Percentiles rank a stretch among this genome's conserved stretches.
These are phyloP conservation scores for Anisognathus igniventris DNA, from an alignment of 2,797 vertebrate species.

Conservation along the genomic window DNA sequence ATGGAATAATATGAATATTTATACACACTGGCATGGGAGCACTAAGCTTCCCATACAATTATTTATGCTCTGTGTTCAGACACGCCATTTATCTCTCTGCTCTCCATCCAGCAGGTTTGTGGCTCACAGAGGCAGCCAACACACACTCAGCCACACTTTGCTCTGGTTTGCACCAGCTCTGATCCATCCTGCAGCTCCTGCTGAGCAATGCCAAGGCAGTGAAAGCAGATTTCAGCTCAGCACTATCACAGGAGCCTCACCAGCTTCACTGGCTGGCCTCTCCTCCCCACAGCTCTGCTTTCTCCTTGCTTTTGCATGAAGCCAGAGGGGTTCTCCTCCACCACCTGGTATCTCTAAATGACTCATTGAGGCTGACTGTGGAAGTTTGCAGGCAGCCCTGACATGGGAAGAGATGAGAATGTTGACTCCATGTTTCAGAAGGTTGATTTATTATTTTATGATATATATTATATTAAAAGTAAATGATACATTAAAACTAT, in stretches of 20 bases:
- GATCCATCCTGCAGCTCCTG: background rate
- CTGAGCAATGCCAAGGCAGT: background rate
- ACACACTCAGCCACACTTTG: rapidly evolving
- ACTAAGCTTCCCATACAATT: background rate
- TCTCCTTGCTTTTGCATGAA: background rate
- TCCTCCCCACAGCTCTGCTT: background rate
- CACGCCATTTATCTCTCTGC: background rate
- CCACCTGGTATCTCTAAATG: background rate
- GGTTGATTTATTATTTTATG: too few species aligned
- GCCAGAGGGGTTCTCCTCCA: background rate
- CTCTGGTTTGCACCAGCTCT: background rate
- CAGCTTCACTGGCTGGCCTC: background rate
- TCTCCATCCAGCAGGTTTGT: background rate
- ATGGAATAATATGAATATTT: constrained; percentile 34
- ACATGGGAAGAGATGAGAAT: too few species aligned
- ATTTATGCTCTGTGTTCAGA: background rate
- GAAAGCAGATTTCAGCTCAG: background rate
- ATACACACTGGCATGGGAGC: background rate
- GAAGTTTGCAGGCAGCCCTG: too few species aligned
- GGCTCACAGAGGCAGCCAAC: background rate
- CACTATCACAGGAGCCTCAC: rapidly evolving
- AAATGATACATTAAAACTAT: too few species aligned
- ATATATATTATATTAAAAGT: too few species aligned
- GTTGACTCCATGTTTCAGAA: too few species aligned
- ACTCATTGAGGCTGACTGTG: background rate